Percentiles rank a stretch among this genome's conserved stretches.
These are phyloP conservation scores for Limanda limanda DNA, from an alignment of 2,113 vertebrate species.

Conservation along the genomic window DNA sequence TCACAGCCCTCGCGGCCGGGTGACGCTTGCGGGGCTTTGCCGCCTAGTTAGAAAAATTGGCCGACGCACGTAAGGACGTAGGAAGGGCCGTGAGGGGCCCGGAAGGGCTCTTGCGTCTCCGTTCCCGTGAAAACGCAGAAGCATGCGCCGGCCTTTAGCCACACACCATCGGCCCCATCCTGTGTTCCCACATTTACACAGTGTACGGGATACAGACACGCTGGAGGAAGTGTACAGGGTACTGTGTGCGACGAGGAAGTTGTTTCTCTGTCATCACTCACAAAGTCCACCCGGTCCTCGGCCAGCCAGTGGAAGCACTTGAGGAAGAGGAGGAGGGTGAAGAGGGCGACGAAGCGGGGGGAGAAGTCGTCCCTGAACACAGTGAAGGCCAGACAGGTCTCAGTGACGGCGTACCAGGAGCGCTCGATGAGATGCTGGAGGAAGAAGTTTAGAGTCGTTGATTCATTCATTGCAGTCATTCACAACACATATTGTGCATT, in stretches of 20 bases:
- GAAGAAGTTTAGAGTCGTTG: neutral
- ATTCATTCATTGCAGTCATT: neutral
- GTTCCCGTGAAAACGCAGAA: too few relatives aligned
- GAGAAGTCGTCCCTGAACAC: constrained; percentile 99
- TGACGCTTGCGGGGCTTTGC: too few relatives aligned
- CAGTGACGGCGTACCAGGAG: constrained; percentile 97
- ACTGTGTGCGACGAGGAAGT: neutral
- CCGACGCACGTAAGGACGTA: too few relatives aligned
- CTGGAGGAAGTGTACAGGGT: neutral
- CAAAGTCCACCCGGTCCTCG: constrained; percentile 96
- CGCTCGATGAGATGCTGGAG: constrained; percentile 94
- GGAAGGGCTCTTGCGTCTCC: too few relatives aligned
- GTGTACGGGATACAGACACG: neutral
- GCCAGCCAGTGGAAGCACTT: constrained; percentile 99
- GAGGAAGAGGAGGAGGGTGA: constrained; percentile 97
- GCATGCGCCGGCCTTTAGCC: too few relatives aligned
- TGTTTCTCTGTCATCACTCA: constrained; percentile 78
- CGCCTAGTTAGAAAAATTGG: too few relatives aligned
- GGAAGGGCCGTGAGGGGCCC: too few relatives aligned
- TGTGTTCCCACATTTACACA: constrained; percentile 14
- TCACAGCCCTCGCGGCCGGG: too few relatives aligned
- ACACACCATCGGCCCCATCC: constrained; percentile 2
- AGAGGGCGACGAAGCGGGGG: constrained; percentile 96
- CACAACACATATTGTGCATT: neutral
- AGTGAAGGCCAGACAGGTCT: constrained; percentile 97